These are phyloP conservation scores for Xylophagus ater DNA, from an alignment of 2,888 invertebrate species.

Conservation along the genomic window DNA sequence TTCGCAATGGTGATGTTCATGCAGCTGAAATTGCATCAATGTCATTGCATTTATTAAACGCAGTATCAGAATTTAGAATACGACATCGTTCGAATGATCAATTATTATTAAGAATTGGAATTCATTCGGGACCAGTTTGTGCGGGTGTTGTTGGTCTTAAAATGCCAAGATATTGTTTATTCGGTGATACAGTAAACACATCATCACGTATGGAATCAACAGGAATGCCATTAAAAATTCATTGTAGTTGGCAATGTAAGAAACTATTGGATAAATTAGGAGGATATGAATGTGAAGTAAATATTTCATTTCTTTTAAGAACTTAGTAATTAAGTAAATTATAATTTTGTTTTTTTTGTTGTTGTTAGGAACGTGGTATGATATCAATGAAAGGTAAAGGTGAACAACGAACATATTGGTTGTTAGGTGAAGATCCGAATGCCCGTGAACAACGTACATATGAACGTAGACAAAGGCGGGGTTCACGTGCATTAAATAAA, in stretches of 20 bases:
- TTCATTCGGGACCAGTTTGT: conserved; percentile 86
- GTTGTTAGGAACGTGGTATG: conserved; percentile 59
- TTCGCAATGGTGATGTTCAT: conserved; percentile 78
- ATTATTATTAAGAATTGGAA: conserved; percentile 75
- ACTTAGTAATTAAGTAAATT: neutral
- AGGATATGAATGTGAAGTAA: conserved; percentile 51
- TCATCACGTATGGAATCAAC: conserved; percentile 81
- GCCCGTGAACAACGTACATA: conserved; percentile 46
- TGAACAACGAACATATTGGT: conserved; percentile 72
- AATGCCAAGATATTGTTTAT: conserved; percentile 87
- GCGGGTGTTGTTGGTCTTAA: conserved; percentile 87
- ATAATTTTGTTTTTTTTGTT: neutral
- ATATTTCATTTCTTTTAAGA: neutral
- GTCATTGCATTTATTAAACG: conserved; percentile 75
- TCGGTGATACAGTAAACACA: conserved; percentile 89
- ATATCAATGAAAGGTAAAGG: conserved; percentile 77
- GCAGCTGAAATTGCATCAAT: conserved; percentile 90
- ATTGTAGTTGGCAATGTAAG: conserved; percentile 67
- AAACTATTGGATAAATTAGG: conserved; percentile 56
- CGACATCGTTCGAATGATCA: conserved; percentile 77
- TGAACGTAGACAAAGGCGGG: conserved; percentile 42
- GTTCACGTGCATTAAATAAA: conserved; percentile 37
- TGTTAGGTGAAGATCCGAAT: conserved; percentile 60
- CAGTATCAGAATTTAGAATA: conserved; percentile 76
- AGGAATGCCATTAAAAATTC: conserved; percentile 70